Evolutionary conservation across 2,113 vertebrate genomes (phyloP).

Genomic region (Sminthopsis crassicaudata): DNA sequence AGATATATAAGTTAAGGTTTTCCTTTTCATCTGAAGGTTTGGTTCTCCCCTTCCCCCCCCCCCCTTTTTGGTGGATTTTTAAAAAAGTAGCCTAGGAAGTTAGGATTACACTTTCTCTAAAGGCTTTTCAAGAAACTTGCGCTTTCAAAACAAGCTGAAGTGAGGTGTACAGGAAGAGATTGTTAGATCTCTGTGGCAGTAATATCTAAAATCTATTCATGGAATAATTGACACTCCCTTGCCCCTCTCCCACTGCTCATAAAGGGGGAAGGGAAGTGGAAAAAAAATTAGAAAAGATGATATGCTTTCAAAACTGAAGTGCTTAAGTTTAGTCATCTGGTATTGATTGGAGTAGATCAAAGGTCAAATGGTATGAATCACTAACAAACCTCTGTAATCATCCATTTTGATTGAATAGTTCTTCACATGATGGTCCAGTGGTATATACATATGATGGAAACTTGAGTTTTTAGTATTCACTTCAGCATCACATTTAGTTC

Average conservation of each 20-base stretch:
- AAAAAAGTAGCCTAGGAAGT: neutral
- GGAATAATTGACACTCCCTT: neutral
- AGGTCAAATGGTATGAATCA: neutral
- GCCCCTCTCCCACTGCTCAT: neutral
- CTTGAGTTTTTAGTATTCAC: constrained; percentile 30
- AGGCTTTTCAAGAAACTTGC: neutral
- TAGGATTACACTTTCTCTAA: neutral
- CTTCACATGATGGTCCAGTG: constrained; percentile 18
- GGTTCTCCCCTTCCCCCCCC: fast-evolving
- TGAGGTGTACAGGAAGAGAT: neutral
- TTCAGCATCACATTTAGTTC: constrained; percentile 39
- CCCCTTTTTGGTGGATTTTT: neutral
- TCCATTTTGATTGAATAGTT: neutral
- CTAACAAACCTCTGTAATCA: constrained; percentile 37
- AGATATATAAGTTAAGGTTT: neutral
- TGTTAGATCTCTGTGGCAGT: neutral
- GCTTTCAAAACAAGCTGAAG: neutral
- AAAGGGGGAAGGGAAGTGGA: neutral
- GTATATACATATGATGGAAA: constrained; percentile 38
- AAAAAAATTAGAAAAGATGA: neutral
- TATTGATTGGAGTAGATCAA: constrained; percentile 6
- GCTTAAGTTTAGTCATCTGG: constrained; percentile 1
- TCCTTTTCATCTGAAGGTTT: neutral
- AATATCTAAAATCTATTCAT: neutral
- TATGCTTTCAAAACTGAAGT: neutral